Evolutionary conservation across 2,797 vertebrate species (phyloP).

Genomic region (Miichthys miiuy): DNA sequence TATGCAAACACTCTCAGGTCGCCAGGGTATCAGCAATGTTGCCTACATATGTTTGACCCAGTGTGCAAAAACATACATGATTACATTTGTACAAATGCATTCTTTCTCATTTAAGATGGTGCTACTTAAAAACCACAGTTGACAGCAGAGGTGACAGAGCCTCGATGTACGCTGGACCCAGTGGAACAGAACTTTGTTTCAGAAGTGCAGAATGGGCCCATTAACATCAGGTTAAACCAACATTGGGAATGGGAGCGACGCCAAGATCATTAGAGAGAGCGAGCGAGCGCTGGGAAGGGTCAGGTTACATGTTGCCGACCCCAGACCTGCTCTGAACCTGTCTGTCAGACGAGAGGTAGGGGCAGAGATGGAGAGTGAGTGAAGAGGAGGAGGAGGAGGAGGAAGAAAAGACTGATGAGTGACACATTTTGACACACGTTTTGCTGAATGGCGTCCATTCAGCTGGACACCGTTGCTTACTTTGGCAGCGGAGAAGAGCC

Average conservation of each 20-base stretch:
- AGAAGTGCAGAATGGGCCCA: constrained; percentile 69
- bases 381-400: constrained; percentile 28
- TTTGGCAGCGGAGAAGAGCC: constrained; percentile 26
- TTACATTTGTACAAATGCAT: constrained; percentile 46
- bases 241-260: constrained; percentile 72
- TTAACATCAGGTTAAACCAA: constrained; percentile 85
- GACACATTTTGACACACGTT: constrained; percentile 65
- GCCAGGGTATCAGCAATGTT: constrained; percentile 1
- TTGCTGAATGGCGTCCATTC: constrained; percentile 61
- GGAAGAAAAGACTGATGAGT: constrained; percentile 58
- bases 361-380: constrained; percentile 33
- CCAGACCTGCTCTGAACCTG: constrained; percentile 70
- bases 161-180: constrained; percentile 37
- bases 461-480: constrained; percentile 35
- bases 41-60: constrained; percentile 18
- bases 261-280: constrained; percentile 70
- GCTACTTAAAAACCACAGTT: constrained; percentile 64
- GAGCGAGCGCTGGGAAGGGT: constrained; percentile 52
- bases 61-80: constrained; percentile 47
- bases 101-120: constrained; percentile 55
- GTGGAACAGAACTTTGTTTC: constrained; percentile 77
- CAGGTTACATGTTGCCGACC: constrained; percentile 72
- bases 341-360: constrained; percentile 57
- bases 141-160: constrained; percentile 63
- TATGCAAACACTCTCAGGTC: constrained; percentile 14